These are phyloP conservation scores for Tanytarsus gracilentus DNA, from an alignment of 2,888 invertebrate genomes.

Conservation along the genomic window DNA sequence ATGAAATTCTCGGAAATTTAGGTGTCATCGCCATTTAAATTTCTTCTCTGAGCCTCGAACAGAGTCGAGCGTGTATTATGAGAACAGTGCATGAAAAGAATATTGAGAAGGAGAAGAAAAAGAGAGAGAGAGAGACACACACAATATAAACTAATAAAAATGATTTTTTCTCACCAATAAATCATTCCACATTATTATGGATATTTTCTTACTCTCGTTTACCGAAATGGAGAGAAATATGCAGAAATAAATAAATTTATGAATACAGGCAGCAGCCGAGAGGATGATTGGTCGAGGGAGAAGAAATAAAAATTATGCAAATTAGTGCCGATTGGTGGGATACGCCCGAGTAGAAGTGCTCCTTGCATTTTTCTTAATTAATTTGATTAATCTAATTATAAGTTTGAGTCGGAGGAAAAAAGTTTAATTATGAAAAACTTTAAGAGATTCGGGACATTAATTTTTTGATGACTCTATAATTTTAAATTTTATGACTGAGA, in stretches of 20 bases:
- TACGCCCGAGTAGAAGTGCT: background rate
- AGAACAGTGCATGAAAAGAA: too few species aligned
- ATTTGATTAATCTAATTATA: constrained; percentile 14
- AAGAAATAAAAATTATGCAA: constrained; percentile 2
- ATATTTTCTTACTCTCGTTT: too few species aligned
- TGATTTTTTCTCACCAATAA: constrained; percentile 28
- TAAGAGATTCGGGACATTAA: constrained; percentile 6
- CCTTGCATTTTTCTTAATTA: background rate
- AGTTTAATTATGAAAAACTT: background rate
- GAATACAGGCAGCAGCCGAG: constrained; percentile 1
- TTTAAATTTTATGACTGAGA: background rate
- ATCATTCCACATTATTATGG: constrained; percentile 15
- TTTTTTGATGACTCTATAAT: constrained; percentile 21
- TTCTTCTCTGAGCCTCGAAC: too few species aligned
- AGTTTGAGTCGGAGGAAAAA: background rate
- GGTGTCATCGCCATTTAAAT: constrained; percentile 29
- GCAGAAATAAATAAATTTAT: background rate
- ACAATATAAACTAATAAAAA: constrained; percentile 15
- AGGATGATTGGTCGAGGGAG: background rate
- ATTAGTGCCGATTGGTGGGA: constrained; percentile 4
- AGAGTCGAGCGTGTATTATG: too few species aligned
- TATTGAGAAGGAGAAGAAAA: background rate
- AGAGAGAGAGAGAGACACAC: too few species aligned
- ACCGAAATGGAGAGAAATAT: too few species aligned
- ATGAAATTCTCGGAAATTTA: constrained; percentile 24